phyloP scores from a whole-genome alignment of 1,140 invertebrate genomes.

The Sminthurides bifidus region DNA sequence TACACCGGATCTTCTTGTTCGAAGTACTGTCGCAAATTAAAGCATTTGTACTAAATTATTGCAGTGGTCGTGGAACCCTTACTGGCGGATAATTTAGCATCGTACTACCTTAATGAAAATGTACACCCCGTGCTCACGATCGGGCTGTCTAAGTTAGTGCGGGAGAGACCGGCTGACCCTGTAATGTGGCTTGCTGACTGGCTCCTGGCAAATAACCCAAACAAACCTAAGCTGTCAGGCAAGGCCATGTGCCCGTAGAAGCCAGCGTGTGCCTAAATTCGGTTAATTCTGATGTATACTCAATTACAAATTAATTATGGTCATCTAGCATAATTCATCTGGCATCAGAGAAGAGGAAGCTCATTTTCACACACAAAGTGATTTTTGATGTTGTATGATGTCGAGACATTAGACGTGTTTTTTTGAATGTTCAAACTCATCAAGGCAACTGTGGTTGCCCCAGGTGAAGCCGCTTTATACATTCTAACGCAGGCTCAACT shows the following conservation, averaged over 20 bases:
- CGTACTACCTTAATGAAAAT: conserved; percentile 53
- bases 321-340: too few relatives aligned
- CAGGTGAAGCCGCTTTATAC: too few relatives aligned
- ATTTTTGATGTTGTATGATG: too few relatives aligned
- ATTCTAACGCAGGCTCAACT: too few relatives aligned
- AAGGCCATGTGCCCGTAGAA: conserved; percentile 3
- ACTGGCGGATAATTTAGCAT: conserved; percentile 42
- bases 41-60: conserved; percentile 27
- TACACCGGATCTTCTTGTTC: too few relatives aligned
- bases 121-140: conserved; percentile 53
- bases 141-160: conserved; percentile 51
- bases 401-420: too few relatives aligned
- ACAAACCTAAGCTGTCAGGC: conserved; percentile 45
- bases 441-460: too few relatives aligned
- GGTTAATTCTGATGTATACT: not conserved
- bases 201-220: conserved; percentile 60
- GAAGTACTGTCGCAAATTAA: too few relatives aligned
- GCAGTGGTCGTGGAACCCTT: conserved; percentile 51
- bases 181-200: conserved; percentile 65
- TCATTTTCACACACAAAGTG: too few relatives aligned
- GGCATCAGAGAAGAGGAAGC: too few relatives aligned
- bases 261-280: too few relatives aligned
- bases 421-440: too few relatives aligned
- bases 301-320: not conserved
- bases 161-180: conserved; percentile 58